Evolutionary conservation across 1,140 invertebrate genomes (phyloP).

Genomic region (Paramacrobiotus metropolitanus): DNA sequence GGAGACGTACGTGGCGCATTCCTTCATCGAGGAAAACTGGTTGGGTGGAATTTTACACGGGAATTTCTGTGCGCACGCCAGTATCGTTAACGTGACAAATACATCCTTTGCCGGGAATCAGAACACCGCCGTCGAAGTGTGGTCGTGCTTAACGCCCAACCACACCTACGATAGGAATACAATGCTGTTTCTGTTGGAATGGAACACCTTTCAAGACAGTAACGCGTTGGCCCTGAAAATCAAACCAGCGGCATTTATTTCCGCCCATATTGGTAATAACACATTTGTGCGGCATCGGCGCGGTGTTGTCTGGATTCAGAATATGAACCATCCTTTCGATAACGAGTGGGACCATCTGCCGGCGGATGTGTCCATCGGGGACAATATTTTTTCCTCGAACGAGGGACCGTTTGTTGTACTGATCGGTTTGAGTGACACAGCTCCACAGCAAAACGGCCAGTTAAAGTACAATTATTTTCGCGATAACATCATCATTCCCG

Average conservation of each 20-base stretch:
- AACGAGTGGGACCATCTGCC: conserved; percentile 17
- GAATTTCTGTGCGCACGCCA: conserved; percentile 31
- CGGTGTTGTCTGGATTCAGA: conserved; percentile 64
- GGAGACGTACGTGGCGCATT: conserved; percentile 61
- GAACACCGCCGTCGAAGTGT: conserved; percentile 46
- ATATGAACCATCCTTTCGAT: conserved; percentile 34
- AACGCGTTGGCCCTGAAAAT: conserved; percentile 19
- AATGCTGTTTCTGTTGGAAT: conserved; percentile 18
- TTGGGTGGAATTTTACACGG: conserved; percentile 53
- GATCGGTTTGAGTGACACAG: conserved; percentile 20
- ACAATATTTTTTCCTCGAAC: conserved; percentile 10
- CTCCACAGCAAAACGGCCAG: conserved; percentile 25
- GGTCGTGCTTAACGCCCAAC: conserved; percentile 32
- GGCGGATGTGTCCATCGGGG: background rate
- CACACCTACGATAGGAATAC: background rate
- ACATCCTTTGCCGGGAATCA: conserved; percentile 53
- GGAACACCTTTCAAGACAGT: conserved; percentile 19
- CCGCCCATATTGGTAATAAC: conserved; percentile 33
- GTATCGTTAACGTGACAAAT: conserved; percentile 49
- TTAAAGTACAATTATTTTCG: conserved; percentile 72
- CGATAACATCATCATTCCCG: conserved; percentile 35
- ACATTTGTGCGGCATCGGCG: conserved; percentile 52
- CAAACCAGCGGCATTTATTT: conserved; percentile 19
- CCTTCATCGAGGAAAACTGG: conserved; percentile 52
- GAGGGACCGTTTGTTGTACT: conserved; percentile 18